phyloP scores from a whole-genome alignment of 1,140 invertebrate genomes.

The Neodiprion pinetum region DNA sequence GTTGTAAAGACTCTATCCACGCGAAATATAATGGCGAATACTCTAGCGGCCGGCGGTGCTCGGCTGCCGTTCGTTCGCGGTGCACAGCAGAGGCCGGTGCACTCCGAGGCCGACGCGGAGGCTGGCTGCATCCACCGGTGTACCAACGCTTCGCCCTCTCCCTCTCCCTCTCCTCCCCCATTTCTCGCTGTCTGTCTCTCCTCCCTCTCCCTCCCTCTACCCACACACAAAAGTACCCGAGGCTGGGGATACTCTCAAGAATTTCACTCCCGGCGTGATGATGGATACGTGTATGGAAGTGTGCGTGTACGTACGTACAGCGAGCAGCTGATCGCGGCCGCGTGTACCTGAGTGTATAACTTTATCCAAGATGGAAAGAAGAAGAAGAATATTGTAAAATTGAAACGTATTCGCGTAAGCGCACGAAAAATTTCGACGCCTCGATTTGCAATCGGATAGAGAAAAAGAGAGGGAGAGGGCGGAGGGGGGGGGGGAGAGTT shows the following conservation, averaged over 20 bases:
- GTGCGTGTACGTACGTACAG: conserved; percentile 28
- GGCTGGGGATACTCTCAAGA: neutral
- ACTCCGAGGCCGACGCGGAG: neutral
- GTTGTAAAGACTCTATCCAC: conserved; percentile 13
- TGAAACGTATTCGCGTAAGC: too few species aligned
- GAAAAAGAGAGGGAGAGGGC: too few species aligned
- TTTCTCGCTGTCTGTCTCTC: neutral
- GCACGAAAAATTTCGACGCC: too few species aligned
- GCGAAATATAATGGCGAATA: conserved; percentile 7
- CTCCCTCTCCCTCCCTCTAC: neutral
- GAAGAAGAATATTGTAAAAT: too few species aligned
- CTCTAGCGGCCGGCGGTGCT: neutral
- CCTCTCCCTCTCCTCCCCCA: conserved; percentile 9
- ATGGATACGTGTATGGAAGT: neutral
- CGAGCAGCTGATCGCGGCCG: conserved; percentile 20
- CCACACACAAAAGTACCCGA: neutral
- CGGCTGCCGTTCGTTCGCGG: conserved; percentile 9
- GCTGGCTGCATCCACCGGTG: neutral
- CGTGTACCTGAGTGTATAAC: neutral
- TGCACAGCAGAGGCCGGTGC: neutral
- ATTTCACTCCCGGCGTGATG: neutral
- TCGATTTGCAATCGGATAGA: too few species aligned
- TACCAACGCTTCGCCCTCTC: conserved; percentile 2
- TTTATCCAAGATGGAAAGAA: too few species aligned
- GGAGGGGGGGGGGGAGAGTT: too few species aligned